Base-by-base conservation (phyloP, 2,113 vertebrate species). In the Proteles cristata region DNA sequence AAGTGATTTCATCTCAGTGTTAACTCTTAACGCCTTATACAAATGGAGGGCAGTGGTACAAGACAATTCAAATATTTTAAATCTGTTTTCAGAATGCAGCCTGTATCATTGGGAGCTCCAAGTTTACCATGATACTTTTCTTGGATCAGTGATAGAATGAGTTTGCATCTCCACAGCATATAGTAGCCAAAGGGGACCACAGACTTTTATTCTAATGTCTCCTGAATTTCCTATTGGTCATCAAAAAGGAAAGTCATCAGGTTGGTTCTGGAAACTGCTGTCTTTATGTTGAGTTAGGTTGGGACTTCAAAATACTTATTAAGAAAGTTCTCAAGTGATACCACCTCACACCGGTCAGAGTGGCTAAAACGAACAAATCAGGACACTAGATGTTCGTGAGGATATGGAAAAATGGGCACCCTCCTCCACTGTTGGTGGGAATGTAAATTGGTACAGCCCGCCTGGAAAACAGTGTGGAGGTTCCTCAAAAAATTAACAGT, bases 281-380 rank as follows among this genome's bases (percentile, higher is more conserved):
- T 68, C 21, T 74, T 81, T 81, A 35, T 45, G 63, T 35, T 94
- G 61, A 90, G 7, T 82, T 87, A 74, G 50, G 7, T 48, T 94
- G 43, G 50, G 35, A 94, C 39, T 95, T 94, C n/a, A 94, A 84
- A 89, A 71, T 31, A 93, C 25, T 65, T 94, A 58, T 84, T 73
- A 76, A 76, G 73, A 14, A 45, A 81, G 43, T 93, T 80, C 92
- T 88, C 68, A 84, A 61, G 17, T 4, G 3, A 39, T 39, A 39
- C 39, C 39, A 39, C 39, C 39, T 39, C 39, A 39, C 39, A 4
- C 39, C 39, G 39, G 39, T 39, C 39, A 39, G 39, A 39, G 39
- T 39, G 39, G 39, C 39, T 39, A 39, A 39, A 39, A 39, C 39
- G 39, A 39, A 39, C 39, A 39, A 39, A 39, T 39, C 39, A 39